These are phyloP conservation scores for Melipona beecheii DNA, from an alignment of 2,888 invertebrate genomes.

Conservation along the genomic window DNA sequence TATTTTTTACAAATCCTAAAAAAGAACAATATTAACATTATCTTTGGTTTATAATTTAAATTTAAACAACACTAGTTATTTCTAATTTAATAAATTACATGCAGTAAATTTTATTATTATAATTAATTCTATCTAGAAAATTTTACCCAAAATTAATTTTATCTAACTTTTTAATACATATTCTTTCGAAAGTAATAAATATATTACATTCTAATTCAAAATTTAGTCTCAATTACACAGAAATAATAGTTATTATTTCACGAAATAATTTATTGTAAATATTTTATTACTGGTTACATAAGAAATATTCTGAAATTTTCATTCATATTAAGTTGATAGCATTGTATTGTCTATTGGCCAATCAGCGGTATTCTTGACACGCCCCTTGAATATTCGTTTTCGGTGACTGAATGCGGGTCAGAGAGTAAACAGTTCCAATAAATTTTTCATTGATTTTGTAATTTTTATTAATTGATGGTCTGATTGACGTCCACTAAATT, in stretches of 20 bases:
- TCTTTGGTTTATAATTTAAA: no score
- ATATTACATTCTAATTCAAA: not conserved
- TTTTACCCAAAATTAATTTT: not conserved
- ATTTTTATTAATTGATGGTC: conserved; percentile 50
- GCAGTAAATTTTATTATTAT: not conserved
- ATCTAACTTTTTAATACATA: not conserved
- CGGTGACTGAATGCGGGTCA: conserved; percentile 75
- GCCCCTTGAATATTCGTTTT: conserved; percentile 83
- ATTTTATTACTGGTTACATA: not conserved
- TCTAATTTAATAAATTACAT: not conserved
- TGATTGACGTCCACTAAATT: conserved; percentile 40
- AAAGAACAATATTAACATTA: no score
- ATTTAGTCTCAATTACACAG: not conserved
- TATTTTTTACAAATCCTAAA: no score
- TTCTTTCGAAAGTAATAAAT: not conserved
- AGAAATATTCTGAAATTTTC: not conserved
- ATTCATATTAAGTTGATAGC: conserved; percentile 43
- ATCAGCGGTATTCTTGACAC: conserved; percentile 77
- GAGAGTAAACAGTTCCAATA: conserved; percentile 53
- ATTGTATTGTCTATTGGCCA: conserved; percentile 39
- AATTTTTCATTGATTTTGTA: conserved; percentile 55
- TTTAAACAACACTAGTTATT: not conserved
- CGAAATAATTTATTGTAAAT: not conserved
- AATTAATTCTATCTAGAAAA: not conserved
- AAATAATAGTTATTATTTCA: not conserved